Evolutionary conservation across 2,888 invertebrate genomes (phyloP).

Genomic region (Mongoloraphidia duomilia): DNA sequence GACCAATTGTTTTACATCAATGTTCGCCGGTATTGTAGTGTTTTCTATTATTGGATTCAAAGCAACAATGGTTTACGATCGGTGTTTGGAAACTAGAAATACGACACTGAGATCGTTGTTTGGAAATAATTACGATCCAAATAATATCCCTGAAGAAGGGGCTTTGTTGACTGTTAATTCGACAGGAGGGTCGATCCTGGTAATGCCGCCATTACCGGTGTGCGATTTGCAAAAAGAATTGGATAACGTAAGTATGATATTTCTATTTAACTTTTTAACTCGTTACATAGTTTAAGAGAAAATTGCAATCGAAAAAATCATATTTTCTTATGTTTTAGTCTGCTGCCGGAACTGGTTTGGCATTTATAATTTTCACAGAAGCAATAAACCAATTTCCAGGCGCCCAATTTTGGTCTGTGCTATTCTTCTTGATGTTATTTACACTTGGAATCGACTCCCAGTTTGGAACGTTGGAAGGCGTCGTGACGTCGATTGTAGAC

Average conservation of each 20-base stretch:
- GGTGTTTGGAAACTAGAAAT: constrained; percentile 51
- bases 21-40: constrained; percentile 93
- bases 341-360: constrained; percentile 89
- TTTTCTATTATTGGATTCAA: constrained; percentile 93
- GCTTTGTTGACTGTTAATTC: constrained; percentile 35
- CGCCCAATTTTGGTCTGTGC: constrained; percentile 88
- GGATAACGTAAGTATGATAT: constrained; percentile 57
- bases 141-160: constrained; percentile 41
- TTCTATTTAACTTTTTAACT: background rate
- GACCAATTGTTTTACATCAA: constrained; percentile 87
- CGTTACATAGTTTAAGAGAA: background rate
- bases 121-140: constrained; percentile 31
- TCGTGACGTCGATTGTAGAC: constrained; percentile 89
- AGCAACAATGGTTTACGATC: constrained; percentile 70
- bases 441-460: constrained; percentile 94
- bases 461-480: constrained; percentile 90
- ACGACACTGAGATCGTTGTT: constrained; percentile 41
- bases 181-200: constrained; percentile 35
- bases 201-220: constrained; percentile 52
- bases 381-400: constrained; percentile 96
- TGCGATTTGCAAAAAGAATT: constrained; percentile 77
- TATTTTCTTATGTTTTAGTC: constrained; percentile 46
- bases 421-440: constrained; percentile 94
- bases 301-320: background rate
- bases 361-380: constrained; percentile 95